Percentiles rank a stretch among this genome's conserved stretches.
These are phyloP conservation scores for Drosophila navojoa DNA, from an alignment of 1,140 invertebrate genomes.

Conservation along the genomic window DNA sequence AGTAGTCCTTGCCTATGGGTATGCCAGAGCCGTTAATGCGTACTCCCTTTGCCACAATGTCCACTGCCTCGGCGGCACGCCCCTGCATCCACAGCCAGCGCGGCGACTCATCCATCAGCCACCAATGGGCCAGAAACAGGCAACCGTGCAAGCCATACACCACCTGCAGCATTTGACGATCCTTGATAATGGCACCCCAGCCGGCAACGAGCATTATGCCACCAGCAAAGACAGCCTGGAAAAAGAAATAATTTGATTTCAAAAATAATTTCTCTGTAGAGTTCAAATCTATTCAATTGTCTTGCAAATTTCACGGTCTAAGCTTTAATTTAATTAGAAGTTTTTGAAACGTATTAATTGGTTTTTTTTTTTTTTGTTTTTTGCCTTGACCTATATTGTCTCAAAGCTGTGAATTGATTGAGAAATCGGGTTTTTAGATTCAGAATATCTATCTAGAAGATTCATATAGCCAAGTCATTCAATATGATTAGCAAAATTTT, in stretches of 20 bases:
- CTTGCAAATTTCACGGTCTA: neutral
- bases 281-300: too few relatives aligned
- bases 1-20: slow-evolving; percentile 86
- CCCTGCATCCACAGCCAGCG: slow-evolving; percentile 93
- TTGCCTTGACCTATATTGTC: too few relatives aligned
- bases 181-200: slow-evolving; percentile 91
- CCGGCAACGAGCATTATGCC: slow-evolving; percentile 93
- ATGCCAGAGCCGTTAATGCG: slow-evolving; percentile 88
- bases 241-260: neutral
- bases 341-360: too few relatives aligned
- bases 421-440: too few relatives aligned
- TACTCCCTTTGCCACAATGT: slow-evolving; percentile 89
- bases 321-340: too few relatives aligned
- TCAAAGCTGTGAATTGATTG: too few relatives aligned
- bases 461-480: too few relatives aligned
- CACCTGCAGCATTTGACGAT: slow-evolving; percentile 90
- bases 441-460: too few relatives aligned
- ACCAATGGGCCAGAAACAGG: slow-evolving; percentile 91
- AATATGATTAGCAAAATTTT: too few relatives aligned
- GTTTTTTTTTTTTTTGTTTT: too few relatives aligned
- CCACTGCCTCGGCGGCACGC: slow-evolving; percentile 88
- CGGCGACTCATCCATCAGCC: slow-evolving; percentile 94
- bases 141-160: slow-evolving; percentile 91
- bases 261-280: too few relatives aligned
- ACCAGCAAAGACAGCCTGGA: slow-evolving; percentile 88